Evolutionary conservation across 2,888 invertebrate species (phyloP).

Genomic region (Drosophila atripex): DNA sequence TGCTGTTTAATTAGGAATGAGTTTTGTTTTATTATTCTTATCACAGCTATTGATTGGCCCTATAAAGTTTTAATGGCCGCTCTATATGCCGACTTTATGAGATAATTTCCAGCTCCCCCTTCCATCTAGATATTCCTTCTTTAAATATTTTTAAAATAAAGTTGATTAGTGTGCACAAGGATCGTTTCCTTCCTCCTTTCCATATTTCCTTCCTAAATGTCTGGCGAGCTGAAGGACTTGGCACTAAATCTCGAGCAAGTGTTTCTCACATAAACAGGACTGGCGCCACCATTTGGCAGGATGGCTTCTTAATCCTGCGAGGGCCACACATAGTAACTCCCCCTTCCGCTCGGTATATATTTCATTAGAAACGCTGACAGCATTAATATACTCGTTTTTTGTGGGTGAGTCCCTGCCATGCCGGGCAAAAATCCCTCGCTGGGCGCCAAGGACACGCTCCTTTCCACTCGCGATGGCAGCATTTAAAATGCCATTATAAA

Average conservation of each 20-base stretch:
- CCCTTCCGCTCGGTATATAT: constrained; percentile 34
- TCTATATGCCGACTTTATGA: not conserved
- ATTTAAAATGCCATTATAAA: constrained; percentile 75
- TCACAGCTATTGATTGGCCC: not conserved
- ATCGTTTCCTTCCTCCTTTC: constrained; percentile 1
- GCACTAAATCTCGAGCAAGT: constrained; percentile 51
- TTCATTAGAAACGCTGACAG: constrained; percentile 49
- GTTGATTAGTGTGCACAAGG: constrained; percentile 15
- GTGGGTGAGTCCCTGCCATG: constrained; percentile 15
- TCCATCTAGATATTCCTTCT: not conserved
- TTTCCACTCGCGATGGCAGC: constrained; percentile 25
- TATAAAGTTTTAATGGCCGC: not conserved
- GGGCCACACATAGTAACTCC: not conserved
- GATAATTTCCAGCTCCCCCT: not conserved
- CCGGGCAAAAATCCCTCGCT: constrained; percentile 15
- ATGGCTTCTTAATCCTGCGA: constrained; percentile 33
- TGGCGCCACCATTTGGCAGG: constrained; percentile 60
- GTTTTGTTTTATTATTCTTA: not conserved
- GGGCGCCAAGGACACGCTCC: constrained; percentile 60
- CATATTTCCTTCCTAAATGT: constrained; percentile 11
- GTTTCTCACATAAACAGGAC: constrained; percentile 54
- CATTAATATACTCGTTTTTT: constrained; percentile 44
- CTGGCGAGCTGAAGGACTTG: constrained; percentile 33
- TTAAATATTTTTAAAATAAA: not conserved
- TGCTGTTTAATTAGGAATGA: constrained; percentile 9